These are phyloP conservation scores for Coregonus suidteri DNA, from an alignment of 2,797 vertebrate species.

Conservation along the genomic window DNA sequence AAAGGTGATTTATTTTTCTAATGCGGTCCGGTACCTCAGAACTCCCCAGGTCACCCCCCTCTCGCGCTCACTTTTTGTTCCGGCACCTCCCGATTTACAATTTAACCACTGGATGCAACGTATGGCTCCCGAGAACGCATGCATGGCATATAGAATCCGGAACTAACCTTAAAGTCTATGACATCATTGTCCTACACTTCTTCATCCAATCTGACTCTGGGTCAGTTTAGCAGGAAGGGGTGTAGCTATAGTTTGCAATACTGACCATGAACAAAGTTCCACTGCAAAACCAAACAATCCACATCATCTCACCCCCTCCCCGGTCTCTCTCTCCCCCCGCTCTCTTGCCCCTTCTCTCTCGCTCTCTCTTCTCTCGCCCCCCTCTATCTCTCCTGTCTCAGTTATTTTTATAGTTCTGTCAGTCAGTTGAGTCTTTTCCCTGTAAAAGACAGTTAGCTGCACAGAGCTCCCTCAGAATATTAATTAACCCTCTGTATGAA, in stretches of 20 bases:
- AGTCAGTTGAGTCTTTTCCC: not conserved
- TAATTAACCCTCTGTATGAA: not conserved
- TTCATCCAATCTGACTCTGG: not conserved
- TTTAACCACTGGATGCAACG: too few species aligned
- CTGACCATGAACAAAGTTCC: constrained; percentile 18
- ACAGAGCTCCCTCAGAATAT: not conserved
- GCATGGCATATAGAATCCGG: not conserved
- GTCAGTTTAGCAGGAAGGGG: not conserved
- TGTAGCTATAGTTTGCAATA: not conserved
- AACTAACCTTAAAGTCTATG: not conserved
- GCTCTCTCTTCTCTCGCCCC: too few species aligned
- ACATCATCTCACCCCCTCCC: not conserved
- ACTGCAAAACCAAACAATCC: constrained; percentile 6
- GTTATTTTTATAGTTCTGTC: not conserved
- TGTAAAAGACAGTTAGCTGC: constrained; percentile 1
- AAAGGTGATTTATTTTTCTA: too few species aligned
- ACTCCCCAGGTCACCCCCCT: not conserved
- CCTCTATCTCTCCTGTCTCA: not conserved
- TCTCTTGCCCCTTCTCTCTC: too few species aligned
- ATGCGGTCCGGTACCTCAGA: too few species aligned
- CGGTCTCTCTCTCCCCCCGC: too few species aligned
- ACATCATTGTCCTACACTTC: not conserved
- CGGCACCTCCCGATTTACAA: too few species aligned
- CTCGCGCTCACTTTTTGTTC: too few species aligned
- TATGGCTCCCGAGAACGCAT: not conserved